Percentiles rank a stretch among this genome's conserved stretches.
These are phyloP conservation scores for Drepana falcataria DNA, from an alignment of 2,888 invertebrate species.

Conservation along the genomic window DNA sequence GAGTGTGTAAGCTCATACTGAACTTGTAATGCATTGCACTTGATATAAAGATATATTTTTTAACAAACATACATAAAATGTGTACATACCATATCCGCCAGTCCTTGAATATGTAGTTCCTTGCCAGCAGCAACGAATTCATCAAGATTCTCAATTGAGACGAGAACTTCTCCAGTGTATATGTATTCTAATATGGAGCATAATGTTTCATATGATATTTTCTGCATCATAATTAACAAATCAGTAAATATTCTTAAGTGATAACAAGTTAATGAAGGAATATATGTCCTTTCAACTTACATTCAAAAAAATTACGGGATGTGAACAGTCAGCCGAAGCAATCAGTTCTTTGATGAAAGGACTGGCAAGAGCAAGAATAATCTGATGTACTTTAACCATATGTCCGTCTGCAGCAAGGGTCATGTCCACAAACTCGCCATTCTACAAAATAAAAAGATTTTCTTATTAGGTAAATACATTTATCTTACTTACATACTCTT, in stretches of 20 bases:
- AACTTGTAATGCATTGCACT: too few species aligned
- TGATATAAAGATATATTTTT: too few species aligned
- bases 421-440: slow-evolving; percentile 70
- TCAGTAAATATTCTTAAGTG: too few species aligned
- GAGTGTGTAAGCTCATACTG: too few species aligned
- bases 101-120: slow-evolving; percentile 57
- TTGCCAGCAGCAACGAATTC: slow-evolving; percentile 54
- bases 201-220: slow-evolving; percentile 54
- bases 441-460: not conserved
- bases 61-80: not conserved
- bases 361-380: slow-evolving; percentile 65
- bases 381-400: slow-evolving; percentile 65
- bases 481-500: too few species aligned
- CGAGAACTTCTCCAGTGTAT: slow-evolving; percentile 60
- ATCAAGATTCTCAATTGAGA: slow-evolving; percentile 44
- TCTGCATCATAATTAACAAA: slow-evolving; percentile 34
- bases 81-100: slow-evolving; percentile 52
- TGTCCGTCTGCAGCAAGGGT: slow-evolving; percentile 69
- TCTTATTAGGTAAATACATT: too few species aligned
- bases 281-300: slow-evolving; percentile 34
- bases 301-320: slow-evolving; percentile 69
- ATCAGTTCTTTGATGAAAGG: slow-evolving; percentile 68
- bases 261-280: not conserved
- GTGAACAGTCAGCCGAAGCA: slow-evolving; percentile 51
- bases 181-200: slow-evolving; percentile 58